Evolutionary conservation across 1,140 invertebrate species (phyloP).

Genomic region (Zaprionus africanus): DNA sequence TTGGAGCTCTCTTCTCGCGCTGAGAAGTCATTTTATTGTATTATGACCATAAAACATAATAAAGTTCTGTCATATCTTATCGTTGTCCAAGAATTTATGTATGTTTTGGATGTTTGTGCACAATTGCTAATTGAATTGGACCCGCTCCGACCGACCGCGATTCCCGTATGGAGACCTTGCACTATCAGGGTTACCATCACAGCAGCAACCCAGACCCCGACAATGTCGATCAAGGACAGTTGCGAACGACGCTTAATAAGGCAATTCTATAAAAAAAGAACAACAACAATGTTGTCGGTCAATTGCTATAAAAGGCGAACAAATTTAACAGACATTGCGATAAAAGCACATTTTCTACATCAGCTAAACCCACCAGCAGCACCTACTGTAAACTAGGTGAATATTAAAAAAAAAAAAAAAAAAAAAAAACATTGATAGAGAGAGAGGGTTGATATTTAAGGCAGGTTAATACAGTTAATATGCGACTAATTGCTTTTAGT

Average conservation of each 20-base stretch:
- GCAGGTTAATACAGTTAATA: background rate
- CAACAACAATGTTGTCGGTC: constrained; percentile 7
- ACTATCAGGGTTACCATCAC: background rate
- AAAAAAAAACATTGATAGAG: too few relatives aligned
- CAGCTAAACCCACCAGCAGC: background rate
- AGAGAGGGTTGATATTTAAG: background rate
- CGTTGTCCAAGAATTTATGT: background rate
- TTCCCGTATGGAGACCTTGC: background rate
- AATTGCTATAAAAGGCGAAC: constrained; percentile 39
- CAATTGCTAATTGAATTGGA: background rate
- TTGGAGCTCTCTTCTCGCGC: background rate
- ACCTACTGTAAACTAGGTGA: background rate
- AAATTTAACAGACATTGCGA: constrained; percentile 24
- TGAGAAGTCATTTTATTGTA: background rate
- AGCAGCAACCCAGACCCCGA: constrained; percentile 22
- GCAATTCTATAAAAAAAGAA: background rate
- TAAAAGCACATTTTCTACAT: constrained; percentile 14
- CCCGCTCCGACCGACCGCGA: background rate
- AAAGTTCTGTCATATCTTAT: constrained; percentile 14
- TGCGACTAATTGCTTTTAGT: too few relatives aligned
- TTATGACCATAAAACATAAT: background rate
- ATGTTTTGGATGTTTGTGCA: background rate
- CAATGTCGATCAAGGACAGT: constrained; percentile 41
- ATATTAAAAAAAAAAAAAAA: too few relatives aligned
- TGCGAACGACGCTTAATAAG: constrained; percentile 13